Conservation (phyloP, 1,140 invertebrate species). For the Drosophila saltans region DNA sequence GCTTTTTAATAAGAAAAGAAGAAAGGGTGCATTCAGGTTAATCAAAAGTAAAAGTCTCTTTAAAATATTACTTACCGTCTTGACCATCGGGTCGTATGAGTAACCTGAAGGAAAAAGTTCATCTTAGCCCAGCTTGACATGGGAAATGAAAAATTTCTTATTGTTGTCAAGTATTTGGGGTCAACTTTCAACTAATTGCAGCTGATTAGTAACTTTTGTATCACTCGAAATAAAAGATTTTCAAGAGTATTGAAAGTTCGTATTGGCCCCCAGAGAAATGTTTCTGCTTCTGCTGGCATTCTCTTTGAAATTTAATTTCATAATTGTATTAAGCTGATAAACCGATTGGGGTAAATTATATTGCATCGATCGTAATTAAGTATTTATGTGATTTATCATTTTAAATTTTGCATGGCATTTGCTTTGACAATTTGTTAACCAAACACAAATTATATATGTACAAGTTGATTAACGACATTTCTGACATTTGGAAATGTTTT, state of each 20-base stretch:
- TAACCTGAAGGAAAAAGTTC: not conserved
- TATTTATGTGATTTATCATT: slow-evolving; percentile 13
- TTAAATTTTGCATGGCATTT: not conserved
- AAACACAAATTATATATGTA: too few relatives aligned
- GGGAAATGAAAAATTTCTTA: not conserved
- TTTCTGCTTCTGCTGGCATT: not conserved
- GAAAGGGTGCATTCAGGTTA: too few relatives aligned
- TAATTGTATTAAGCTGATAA: slow-evolving; percentile 49
- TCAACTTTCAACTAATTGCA: too few relatives aligned
- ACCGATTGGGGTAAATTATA: slow-evolving; percentile 33
- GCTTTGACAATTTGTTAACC: too few relatives aligned
- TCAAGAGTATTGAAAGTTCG: not conserved
- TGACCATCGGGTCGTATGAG: not conserved
- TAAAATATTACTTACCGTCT: too few relatives aligned
- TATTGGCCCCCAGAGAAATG: not conserved
- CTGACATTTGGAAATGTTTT: not conserved
- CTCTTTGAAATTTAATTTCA: slow-evolving; percentile 35
- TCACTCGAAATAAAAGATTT: too few relatives aligned
- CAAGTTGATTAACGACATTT: too few relatives aligned
- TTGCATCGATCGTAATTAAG: slow-evolving; percentile 23
- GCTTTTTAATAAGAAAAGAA: not conserved
- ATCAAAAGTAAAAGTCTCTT: too few relatives aligned
- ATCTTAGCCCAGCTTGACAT: too few relatives aligned
- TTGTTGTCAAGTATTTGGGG: not conserved
- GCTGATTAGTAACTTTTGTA: too few relatives aligned